A percentile compares a stretch with the other conserved stretches of the same genome.
phyloP scores from a whole-genome alignment of 2,797 vertebrate genomes.

The Leptatherina wallacei region DNA sequence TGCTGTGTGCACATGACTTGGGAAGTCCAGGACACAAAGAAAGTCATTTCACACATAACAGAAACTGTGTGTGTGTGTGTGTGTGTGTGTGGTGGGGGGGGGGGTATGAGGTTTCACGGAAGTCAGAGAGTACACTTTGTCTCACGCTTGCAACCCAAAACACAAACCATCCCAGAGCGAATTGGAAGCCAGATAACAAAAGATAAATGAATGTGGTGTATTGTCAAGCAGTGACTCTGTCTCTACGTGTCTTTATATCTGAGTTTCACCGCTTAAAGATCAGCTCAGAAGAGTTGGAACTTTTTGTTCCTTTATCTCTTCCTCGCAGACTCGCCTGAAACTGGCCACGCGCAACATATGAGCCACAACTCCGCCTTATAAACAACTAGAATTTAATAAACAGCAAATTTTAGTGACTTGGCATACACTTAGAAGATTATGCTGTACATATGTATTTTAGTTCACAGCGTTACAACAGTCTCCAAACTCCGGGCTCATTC shows the following conservation, averaged over 20 bases:
- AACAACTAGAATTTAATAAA: background rate
- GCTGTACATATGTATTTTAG: background rate
- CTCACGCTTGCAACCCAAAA: constrained; percentile 7
- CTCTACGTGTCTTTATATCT: background rate
- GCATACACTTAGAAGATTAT: no score
- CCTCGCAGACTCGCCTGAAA: constrained; percentile 26
- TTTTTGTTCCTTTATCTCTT: constrained; percentile 74
- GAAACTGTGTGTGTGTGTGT: background rate
- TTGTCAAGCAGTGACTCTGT: background rate
- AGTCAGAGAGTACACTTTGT: background rate
- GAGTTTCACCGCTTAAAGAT: background rate
- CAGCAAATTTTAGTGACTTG: accelerated
- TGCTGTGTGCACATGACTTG: background rate
- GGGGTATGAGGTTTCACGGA: background rate
- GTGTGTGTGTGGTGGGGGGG: no score
- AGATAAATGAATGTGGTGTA: background rate
- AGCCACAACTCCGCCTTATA: background rate
- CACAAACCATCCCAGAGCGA: constrained; percentile 5
- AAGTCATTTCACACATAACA: background rate
- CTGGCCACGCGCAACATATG: constrained; percentile 23
- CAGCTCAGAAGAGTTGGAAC: constrained; percentile 59
- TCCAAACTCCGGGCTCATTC: background rate
- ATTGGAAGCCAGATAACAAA: background rate
- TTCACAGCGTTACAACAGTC: background rate
- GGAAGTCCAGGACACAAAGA: background rate